Evolutionary conservation across 2,113 vertebrate species (phyloP).

Genomic region (Alces alces): DNA sequence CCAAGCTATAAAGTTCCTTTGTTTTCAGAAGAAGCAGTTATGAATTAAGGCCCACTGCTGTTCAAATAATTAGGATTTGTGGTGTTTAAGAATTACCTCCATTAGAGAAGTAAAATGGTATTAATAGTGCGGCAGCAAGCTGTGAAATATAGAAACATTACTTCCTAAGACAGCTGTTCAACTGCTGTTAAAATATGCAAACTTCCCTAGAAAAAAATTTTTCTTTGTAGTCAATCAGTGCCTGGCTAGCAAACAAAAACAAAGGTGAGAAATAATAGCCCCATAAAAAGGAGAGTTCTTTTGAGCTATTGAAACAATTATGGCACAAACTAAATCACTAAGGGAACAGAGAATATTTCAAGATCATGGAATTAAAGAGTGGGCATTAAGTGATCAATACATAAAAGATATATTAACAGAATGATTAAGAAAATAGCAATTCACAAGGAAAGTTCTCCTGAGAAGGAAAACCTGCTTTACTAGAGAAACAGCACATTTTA

Average conservation of each 20-base stretch:
- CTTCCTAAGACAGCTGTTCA: conserved; percentile 71
- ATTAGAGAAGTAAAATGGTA: conserved; percentile 71
- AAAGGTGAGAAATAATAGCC: conserved; percentile 17
- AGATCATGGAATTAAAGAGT: not conserved
- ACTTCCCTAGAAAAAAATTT: not conserved
- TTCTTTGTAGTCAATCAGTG: not conserved
- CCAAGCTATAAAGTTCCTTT: conserved; percentile 43
- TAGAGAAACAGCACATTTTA: not conserved
- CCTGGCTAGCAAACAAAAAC: conserved; percentile 37
- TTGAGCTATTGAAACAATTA: conserved; percentile 30
- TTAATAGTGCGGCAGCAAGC: conserved; percentile 50
- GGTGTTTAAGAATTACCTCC: conserved; percentile 76
- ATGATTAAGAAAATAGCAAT: not conserved
- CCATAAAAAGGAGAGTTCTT: not conserved
- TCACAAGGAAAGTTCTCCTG: not conserved
- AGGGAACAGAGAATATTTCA: not conserved
- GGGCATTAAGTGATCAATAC: not conserved
- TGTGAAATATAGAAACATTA: conserved; percentile 71
- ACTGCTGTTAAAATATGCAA: conserved; percentile 58
- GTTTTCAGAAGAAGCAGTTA: conserved; percentile 62
- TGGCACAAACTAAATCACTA: not conserved
- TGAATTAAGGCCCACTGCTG: conserved; percentile 74
- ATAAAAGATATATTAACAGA: not conserved
- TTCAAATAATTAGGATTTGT: conserved; percentile 75
- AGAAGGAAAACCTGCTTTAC: not conserved